Conservation (phyloP, 2,113 vertebrate species). For the Corvus hawaiiensis region DNA sequence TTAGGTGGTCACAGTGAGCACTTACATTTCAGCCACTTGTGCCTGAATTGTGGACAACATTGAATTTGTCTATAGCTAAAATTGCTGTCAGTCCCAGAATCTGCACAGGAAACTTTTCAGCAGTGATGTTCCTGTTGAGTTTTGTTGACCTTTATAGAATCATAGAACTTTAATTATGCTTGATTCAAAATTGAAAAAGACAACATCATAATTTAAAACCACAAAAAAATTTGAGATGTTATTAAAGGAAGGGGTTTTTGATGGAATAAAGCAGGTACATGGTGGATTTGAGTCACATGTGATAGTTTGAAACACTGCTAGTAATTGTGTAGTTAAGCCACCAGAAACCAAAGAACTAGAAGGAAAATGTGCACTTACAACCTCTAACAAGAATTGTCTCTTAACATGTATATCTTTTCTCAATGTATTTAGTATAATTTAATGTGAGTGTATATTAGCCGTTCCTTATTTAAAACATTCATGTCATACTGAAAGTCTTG, state of each 20-base stretch:
- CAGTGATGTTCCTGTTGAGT: neutral
- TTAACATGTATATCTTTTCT: neutral
- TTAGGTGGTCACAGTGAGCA: neutral
- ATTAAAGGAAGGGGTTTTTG: neutral
- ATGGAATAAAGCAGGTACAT: neutral
- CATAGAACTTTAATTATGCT: neutral
- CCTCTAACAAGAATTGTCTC: neutral
- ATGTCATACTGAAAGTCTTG: neutral
- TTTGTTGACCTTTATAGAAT: neutral
- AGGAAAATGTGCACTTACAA: neutral
- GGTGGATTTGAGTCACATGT: neutral
- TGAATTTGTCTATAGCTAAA: neutral
- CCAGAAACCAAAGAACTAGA: neutral
- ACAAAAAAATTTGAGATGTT: neutral
- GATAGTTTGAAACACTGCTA: neutral
- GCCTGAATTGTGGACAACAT: neutral
- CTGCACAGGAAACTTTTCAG: neutral
- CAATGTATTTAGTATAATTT: neutral
- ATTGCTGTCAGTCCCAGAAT: neutral
- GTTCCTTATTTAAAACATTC: neutral
- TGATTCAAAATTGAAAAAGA: neutral
- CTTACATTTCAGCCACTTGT: neutral
- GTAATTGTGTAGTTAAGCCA: neutral
- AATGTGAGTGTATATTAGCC: neutral
- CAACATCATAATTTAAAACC: neutral